Evolutionary conservation across 2,888 invertebrate genomes (phyloP).

Genomic region (Portevinia maculata): DNA sequence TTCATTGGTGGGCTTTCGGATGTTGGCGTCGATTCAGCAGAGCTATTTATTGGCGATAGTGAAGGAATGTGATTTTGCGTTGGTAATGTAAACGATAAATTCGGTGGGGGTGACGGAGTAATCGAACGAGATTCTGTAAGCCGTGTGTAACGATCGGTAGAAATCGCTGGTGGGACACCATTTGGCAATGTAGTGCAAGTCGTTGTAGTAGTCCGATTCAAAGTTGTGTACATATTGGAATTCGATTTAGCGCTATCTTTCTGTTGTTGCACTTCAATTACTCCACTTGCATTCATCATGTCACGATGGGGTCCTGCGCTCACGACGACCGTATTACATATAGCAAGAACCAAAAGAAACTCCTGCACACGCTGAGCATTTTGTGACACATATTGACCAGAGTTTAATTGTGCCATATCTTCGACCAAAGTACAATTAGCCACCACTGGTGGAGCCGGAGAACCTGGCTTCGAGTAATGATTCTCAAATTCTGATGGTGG

Average conservation of each 20-base stretch:
- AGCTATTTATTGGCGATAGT: slow-evolving; percentile 84
- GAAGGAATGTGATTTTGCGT: slow-evolving; percentile 83
- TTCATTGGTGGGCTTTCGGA: slow-evolving; percentile 83
- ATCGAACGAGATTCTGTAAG: slow-evolving; percentile 91
- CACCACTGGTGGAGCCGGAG: slow-evolving; percentile 83
- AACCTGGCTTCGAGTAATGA: slow-evolving; percentile 83
- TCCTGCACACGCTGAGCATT: slow-evolving; percentile 91
- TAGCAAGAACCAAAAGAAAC: slow-evolving; percentile 94
- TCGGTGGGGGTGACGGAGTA: slow-evolving; percentile 88
- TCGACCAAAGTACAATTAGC: slow-evolving; percentile 83
- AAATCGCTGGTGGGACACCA: slow-evolving; percentile 76
- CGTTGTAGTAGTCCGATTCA: slow-evolving; percentile 59
- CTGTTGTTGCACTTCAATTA: slow-evolving; percentile 83
- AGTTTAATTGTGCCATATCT: slow-evolving; percentile 83
- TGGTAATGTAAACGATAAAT: slow-evolving; percentile 80
- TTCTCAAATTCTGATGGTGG: slow-evolving; percentile 88
- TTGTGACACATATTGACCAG: slow-evolving; percentile 81
- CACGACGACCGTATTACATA: slow-evolving; percentile 98
- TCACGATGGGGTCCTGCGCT: slow-evolving; percentile 91
- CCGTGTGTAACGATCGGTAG: slow-evolving; percentile 86
- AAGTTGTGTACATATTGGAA: slow-evolving; percentile 78
- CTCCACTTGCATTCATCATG: slow-evolving; percentile 88
- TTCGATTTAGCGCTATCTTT: slow-evolving; percentile 78
- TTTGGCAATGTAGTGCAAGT: slow-evolving; percentile 69
- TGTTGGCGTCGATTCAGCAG: slow-evolving; percentile 84